phyloP scores from a whole-genome alignment of 2,113 vertebrate genomes.

The Panurus biarmicus region DNA sequence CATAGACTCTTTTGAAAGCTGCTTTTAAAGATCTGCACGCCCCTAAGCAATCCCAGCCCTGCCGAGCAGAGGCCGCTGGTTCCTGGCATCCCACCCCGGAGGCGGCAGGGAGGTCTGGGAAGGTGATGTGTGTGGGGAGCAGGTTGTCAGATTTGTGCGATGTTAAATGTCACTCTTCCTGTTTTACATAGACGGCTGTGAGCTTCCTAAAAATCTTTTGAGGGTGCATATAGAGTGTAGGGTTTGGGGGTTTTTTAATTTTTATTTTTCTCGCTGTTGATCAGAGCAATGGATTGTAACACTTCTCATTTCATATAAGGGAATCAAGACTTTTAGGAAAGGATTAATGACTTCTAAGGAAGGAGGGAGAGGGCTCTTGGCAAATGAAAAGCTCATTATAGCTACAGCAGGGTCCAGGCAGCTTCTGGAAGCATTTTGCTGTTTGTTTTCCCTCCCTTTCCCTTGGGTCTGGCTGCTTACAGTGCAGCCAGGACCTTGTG shows the following conservation, averaged over 20 bases:
- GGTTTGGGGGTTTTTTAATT: background rate
- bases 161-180: background rate
- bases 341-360: background rate
- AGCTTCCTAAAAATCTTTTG: background rate
- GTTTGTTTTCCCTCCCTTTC: slow-evolving; percentile 5
- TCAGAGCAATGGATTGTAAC: background rate
- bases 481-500: background rate
- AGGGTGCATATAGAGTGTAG: background rate
- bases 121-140: background rate
- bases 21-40: background rate
- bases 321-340: background rate
- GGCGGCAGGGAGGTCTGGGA: background rate
- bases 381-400: background rate
- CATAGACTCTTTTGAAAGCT: background rate
- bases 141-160: accelerated
- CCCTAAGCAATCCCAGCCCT: background rate
- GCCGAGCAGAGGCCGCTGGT: background rate
- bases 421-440: slow-evolving; percentile 10
- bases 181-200: background rate
- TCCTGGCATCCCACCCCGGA: background rate
- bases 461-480: background rate
- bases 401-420: background rate
- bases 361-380: background rate
- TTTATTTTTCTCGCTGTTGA: background rate
- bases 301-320: background rate